Evolutionary conservation across 2,888 invertebrate species (phyloP).

Genomic region (Microchrysa polita): DNA sequence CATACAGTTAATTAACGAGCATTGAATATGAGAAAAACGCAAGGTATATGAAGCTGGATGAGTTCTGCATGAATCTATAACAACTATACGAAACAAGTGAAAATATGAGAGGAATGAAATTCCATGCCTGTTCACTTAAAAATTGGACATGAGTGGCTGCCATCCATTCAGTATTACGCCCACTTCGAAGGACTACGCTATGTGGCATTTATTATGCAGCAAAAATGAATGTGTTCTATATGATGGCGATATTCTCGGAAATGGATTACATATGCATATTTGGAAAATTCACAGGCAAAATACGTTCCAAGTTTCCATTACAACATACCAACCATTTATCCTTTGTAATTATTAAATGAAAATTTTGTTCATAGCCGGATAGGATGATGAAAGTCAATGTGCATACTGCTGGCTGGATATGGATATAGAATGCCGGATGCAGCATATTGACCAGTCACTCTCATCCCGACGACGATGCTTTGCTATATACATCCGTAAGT

Average conservation of each 20-base stretch:
- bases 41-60: neutral
- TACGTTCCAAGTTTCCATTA: constrained; percentile 12
- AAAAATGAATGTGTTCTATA: no score
- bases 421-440: neutral
- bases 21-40: constrained; percentile 33
- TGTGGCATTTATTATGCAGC: neutral
- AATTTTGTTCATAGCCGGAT: constrained; percentile 11
- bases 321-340: constrained; percentile 40
- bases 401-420: neutral
- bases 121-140: neutral
- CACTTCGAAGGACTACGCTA: neutral
- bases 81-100: constrained; percentile 3
- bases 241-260: no score
- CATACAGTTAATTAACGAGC: constrained; percentile 29
- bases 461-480: no score
- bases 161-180: neutral
- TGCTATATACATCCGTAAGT: neutral
- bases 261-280: neutral
- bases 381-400: neutral
- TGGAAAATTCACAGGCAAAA: neutral
- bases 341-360: constrained; percentile 42
- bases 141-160: neutral
- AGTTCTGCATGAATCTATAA: neutral
- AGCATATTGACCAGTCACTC: neutral
- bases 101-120: constrained; percentile 8